Percentiles rank a stretch among this genome's conserved stretches.
Evolutionary conservation across 2,797 vertebrate genomes (phyloP).

Genomic region (Hoplostethus mediterraneus): DNA sequence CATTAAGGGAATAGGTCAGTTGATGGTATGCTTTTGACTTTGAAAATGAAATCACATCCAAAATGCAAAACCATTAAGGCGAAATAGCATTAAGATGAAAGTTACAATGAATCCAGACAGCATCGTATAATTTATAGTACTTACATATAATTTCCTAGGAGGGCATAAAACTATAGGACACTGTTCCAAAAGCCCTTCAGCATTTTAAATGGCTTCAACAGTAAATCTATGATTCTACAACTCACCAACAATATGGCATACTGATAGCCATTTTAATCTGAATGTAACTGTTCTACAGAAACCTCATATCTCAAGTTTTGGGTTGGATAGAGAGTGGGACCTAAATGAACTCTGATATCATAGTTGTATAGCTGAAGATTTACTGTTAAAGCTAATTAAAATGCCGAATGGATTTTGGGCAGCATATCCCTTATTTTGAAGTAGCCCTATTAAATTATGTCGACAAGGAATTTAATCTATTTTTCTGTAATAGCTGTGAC

Average conservation of each 20-base stretch:
- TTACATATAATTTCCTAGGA: constrained; percentile 54
- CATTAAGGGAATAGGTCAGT: constrained; percentile 8
- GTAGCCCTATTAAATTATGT: background rate
- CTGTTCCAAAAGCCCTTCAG: constrained; percentile 38
- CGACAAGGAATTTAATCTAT: background rate
- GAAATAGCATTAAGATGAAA: constrained; percentile 52
- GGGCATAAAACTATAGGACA: constrained; percentile 19
- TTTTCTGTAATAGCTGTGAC: constrained; percentile 7
- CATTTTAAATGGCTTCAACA: constrained; percentile 47
- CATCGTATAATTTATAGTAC: constrained; percentile 58
- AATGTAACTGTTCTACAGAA: constrained; percentile 34
- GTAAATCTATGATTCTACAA: constrained; percentile 61
- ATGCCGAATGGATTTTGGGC: background rate
- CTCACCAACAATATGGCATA: constrained; percentile 28
- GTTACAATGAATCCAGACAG: constrained; percentile 45
- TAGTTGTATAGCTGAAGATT: background rate
- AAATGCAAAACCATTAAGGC: constrained; percentile 56
- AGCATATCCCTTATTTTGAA: background rate
- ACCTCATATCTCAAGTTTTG: background rate
- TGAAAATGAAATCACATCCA: constrained; percentile 55
- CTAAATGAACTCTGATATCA: background rate
- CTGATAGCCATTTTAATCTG: constrained; percentile 46
- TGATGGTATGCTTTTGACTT: constrained; percentile 37
- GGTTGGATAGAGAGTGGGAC: background rate
- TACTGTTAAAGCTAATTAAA: constrained; percentile 1